Evolutionary conservation across 2,888 invertebrate genomes (phyloP), one percentile per base, ranked within the genome.

Genomic region (Acanthacorydalis orientalis): DNA sequence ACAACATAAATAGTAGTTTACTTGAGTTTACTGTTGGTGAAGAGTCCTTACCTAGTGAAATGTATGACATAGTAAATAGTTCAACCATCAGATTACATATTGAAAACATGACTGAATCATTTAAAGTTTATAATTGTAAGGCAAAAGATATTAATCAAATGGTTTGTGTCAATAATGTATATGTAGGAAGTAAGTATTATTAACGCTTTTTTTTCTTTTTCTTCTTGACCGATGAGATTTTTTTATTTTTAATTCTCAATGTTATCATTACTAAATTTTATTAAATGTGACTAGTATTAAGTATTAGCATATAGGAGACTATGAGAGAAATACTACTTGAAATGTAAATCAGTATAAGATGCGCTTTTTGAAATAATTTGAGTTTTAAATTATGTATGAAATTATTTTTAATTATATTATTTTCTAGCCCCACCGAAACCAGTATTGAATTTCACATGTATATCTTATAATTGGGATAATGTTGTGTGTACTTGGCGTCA

Each of bases 401-500:
- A 23, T 23, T 23, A 23, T 6, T 23, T 23, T 23, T 4, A 23
- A 23, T 23, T 23, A 6, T 23, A 6, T 23, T 47, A 64, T 23
- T n/a, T 40, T 64, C 43, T 59, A 77, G 77, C 62, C 38, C 68
- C 72, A 47, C 88, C 88, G 1, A 60, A 68, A 50, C 63, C 70
- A 54, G 79, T 86, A 2, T 63, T 67, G 8, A 77, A 85, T 60
- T 87, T 90, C 57, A 66, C 67, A 31, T 91, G 90, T 59, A 64
- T 78, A 44, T 80, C 85, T 10, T 68, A 73, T 52, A 84, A 89
- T 60, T 80, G 83, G 67, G 75, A 80, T 46, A 75, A 74, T 55
- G 65, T 90, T 54, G 79, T 74, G 11, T 91, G 90, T 59, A 72
- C 76, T 1, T 90, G 88, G 80, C 74, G 72, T 1, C 68, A 71